Percentiles rank a stretch among this genome's conserved stretches.
These are phyloP conservation scores for Centrocercus urophasianus DNA, from an alignment of 2,113 vertebrate genomes.

Conservation along the genomic window DNA sequence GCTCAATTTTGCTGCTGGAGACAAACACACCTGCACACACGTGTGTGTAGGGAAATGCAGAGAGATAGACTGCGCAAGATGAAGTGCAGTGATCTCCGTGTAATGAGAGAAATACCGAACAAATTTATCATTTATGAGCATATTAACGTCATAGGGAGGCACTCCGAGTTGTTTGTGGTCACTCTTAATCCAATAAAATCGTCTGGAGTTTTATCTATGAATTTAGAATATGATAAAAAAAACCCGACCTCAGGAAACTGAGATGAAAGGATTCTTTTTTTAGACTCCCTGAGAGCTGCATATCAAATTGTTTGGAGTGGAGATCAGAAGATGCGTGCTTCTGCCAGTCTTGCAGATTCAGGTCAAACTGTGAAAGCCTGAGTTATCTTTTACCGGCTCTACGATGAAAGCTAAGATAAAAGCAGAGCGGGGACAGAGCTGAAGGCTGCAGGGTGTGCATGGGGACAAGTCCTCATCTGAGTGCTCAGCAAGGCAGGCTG, in stretches of 20 bases:
- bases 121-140: background rate
- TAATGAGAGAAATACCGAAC: background rate
- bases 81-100: background rate
- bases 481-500: rapidly evolving
- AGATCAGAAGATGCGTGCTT: conserved; percentile 28
- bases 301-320: background rate
- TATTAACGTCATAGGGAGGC: conserved; percentile 38
- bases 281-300: conserved; percentile 41
- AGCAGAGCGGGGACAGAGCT: background rate
- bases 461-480: rapidly evolving
- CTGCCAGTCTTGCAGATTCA: conserved; percentile 33
- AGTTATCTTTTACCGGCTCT: background rate
- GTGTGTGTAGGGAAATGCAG: background rate
- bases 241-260: background rate
- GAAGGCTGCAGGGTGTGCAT: background rate
- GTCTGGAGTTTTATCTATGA: conserved; percentile 49
- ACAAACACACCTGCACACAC: background rate
- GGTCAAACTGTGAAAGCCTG: conserved; percentile 44
- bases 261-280: conserved; percentile 63
- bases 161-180: conserved; percentile 52
- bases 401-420: background rate
- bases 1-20: background rate
- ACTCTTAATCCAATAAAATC: conserved; percentile 31
- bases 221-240: conserved; percentile 23
- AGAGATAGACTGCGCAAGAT: background rate